Conservation (phyloP, 2,888 invertebrate species). For the Atethmia centrago region DNA sequence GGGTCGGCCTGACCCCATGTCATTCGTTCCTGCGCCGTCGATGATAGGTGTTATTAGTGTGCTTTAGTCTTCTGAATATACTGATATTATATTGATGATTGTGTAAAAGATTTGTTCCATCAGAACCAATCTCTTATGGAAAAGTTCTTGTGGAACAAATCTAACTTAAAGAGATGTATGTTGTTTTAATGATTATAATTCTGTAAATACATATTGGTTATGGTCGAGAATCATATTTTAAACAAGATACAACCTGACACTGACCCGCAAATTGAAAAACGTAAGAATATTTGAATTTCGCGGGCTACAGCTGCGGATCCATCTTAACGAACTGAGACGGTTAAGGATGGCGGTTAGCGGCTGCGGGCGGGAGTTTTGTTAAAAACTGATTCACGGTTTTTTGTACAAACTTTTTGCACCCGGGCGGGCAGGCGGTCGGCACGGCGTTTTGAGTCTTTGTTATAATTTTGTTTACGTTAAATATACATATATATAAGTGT, state of each 20-base stretch:
- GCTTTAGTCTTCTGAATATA: not conserved
- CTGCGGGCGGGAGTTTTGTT: slow-evolving; percentile 15
- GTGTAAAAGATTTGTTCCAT: too few species aligned
- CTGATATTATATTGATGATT: slow-evolving; percentile 1
- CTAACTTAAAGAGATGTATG: too few species aligned
- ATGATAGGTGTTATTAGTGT: slow-evolving; percentile 36
- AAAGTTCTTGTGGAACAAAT: too few species aligned
- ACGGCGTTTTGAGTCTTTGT: slow-evolving; percentile 18
- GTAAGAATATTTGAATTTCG: too few species aligned
- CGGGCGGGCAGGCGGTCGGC: not conserved
- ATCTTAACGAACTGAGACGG: slow-evolving; percentile 23
- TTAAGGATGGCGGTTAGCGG: slow-evolving; percentile 15
- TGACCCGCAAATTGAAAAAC: too few species aligned
- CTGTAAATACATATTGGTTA: too few species aligned
- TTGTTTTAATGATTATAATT: too few species aligned
- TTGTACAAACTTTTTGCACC: slow-evolving; percentile 18
- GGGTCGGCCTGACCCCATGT: slow-evolving; percentile 24
- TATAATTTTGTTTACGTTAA: slow-evolving; percentile 7
- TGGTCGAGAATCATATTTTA: too few species aligned
- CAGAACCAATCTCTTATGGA: too few species aligned
- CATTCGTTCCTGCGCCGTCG: slow-evolving; percentile 21
- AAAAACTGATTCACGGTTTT: slow-evolving; percentile 33
- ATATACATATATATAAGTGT: not conserved
- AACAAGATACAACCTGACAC: too few species aligned
- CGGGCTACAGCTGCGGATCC: too few species aligned